These are phyloP conservation scores for Lepilemur septentrionalis DNA, from an alignment of 2,797 vertebrate species.

Conservation along the genomic window DNA sequence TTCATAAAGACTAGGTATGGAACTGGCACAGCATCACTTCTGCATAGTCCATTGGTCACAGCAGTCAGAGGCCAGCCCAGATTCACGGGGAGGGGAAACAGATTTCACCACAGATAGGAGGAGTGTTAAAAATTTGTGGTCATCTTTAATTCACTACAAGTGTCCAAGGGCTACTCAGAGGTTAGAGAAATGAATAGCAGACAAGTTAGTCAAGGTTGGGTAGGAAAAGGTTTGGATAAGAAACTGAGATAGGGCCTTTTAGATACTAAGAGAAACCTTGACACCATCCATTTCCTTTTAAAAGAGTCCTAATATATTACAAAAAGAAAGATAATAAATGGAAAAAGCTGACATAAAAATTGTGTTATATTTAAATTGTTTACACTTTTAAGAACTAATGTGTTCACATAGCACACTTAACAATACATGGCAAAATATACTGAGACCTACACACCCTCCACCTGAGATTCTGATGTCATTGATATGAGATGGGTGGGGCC, in stretches of 20 bases:
- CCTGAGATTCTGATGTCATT: neutral
- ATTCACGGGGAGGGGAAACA: neutral
- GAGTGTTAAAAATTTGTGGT: neutral
- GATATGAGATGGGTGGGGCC: neutral
- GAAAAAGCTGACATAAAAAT: neutral
- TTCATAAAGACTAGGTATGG: neutral
- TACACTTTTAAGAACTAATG: neutral
- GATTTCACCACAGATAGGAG: neutral
- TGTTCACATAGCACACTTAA: neutral
- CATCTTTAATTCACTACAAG: neutral
- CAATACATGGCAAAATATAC: neutral
- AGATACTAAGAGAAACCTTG: neutral
- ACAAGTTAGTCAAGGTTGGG: neutral
- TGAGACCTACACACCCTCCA: neutral
- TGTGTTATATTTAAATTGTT: neutral
- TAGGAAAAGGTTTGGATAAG: neutral
- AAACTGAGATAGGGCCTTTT: neutral
- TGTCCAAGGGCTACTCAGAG: neutral
- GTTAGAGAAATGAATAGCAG: neutral
- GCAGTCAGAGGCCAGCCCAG: neutral
- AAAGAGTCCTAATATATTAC: neutral
- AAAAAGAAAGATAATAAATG: constrained; percentile 27
- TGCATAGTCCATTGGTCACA: neutral
- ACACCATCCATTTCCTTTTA: neutral
- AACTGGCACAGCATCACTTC: neutral